These are phyloP conservation scores for Resseliella maxima DNA, from an alignment of 2,888 invertebrate species.

Conservation along the genomic window DNA sequence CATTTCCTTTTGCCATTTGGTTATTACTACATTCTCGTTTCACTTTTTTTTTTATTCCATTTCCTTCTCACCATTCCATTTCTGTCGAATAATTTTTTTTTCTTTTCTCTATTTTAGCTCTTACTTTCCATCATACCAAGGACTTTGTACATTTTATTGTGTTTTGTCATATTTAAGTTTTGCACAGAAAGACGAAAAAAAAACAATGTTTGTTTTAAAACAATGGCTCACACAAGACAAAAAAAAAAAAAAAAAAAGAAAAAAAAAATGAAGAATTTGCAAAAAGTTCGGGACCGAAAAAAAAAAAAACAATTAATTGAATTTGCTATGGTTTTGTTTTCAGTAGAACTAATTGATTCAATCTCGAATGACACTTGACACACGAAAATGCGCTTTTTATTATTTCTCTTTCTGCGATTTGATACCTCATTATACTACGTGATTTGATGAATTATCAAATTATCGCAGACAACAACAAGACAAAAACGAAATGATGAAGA, in stretches of 20 bases:
- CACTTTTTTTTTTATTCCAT: not conserved
- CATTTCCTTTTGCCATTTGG: constrained; percentile 44
- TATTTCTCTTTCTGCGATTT: not conserved
- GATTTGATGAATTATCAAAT: constrained; percentile 18
- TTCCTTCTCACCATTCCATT: not conserved
- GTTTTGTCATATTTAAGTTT: not conserved
- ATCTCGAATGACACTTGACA: constrained; percentile 48
- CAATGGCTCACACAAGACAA: not conserved
- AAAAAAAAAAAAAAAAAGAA: too few species aligned
- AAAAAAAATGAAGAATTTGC: too few species aligned
- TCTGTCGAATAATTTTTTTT: not conserved
- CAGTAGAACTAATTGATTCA: not conserved
- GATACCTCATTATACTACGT: not conserved
- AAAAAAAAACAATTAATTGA: not conserved
- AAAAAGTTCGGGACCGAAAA: not conserved
- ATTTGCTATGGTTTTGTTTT: not conserved
- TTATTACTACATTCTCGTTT: not conserved
- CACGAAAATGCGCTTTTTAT: constrained; percentile 8
- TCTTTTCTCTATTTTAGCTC: not conserved
- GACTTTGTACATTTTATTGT: not conserved
- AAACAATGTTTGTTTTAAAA: not conserved
- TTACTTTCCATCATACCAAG: not conserved
- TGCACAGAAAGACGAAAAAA: not conserved
- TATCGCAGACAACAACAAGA: constrained; percentile 11
- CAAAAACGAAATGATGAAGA: not conserved